Conservation (phyloP, 2,888 invertebrate species). For the Parapristionchus giblindavisi region DNA sequence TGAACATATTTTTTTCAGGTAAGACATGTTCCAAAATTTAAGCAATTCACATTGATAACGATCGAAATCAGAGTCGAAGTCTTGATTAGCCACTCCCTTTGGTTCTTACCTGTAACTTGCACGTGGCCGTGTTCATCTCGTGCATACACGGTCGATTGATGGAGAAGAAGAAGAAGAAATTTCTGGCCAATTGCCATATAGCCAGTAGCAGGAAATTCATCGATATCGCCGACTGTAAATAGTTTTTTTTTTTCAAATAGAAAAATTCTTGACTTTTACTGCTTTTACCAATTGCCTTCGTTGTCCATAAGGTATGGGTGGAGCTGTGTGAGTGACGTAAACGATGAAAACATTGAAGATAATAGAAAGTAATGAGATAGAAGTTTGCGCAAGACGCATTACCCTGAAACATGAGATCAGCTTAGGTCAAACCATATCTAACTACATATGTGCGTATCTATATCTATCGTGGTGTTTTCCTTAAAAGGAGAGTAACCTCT, state of each 20-base stretch:
- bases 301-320: slow-evolving; percentile 30
- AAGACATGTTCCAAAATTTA: no score
- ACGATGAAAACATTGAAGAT: slow-evolving; percentile 12
- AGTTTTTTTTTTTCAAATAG: not conserved
- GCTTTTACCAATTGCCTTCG: slow-evolving; percentile 22
- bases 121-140: slow-evolving; percentile 19
- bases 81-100: not conserved
- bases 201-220: slow-evolving; percentile 21
- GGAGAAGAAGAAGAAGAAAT: slow-evolving; percentile 28
- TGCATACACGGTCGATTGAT: slow-evolving; percentile 18
- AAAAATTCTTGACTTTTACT: not conserved
- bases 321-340: not conserved
- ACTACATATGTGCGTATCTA: no score
- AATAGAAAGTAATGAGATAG: slow-evolving; percentile 8
- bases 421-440: no score
- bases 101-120: slow-evolving; percentile 29
- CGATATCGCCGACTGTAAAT: slow-evolving; percentile 13
- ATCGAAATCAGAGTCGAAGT: no score
- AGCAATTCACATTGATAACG: no score
- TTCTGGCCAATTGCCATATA: slow-evolving; percentile 21
- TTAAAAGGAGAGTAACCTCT: no score
- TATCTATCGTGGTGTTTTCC: no score
- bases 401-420: not conserved
- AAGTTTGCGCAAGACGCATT: slow-evolving; percentile 5
- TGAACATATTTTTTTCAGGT: no score